Percentiles rank a stretch among this genome's conserved stretches.
These are phyloP conservation scores for Lathamus discolor DNA, from an alignment of 2,113 vertebrate genomes.

Conservation along the genomic window DNA sequence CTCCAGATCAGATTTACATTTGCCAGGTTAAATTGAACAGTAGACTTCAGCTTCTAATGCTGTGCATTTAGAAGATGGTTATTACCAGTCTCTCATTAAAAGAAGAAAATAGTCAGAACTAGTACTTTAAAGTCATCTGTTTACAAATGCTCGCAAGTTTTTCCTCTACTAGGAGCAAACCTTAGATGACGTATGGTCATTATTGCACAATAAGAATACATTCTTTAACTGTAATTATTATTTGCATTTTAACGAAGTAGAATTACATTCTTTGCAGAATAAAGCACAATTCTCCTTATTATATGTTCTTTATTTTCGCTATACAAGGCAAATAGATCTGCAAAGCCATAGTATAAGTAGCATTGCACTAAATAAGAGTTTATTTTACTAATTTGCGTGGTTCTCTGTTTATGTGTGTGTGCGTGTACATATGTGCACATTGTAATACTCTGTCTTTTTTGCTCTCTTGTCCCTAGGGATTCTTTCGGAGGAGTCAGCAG, in stretches of 20 bases:
- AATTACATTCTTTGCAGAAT: not conserved
- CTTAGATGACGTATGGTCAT: not conserved
- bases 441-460: not conserved
- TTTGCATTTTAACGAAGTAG: not conserved
- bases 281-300: not conserved
- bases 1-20: conserved; percentile 43
- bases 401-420: not conserved
- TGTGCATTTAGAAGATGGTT: not conserved
- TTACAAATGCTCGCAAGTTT: not conserved
- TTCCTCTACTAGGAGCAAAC: not conserved
- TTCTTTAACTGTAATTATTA: not conserved
- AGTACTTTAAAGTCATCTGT: not conserved
- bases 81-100: not conserved
- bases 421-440: not conserved
- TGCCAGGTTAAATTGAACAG: not conserved
- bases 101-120: not conserved
- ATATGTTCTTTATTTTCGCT: not conserved
- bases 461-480: conserved; percentile 80
- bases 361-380: not conserved
- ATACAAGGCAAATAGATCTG: not conserved
- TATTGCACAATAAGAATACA: not conserved
- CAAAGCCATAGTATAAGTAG: not conserved
- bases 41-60: not conserved
- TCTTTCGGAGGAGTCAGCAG: conserved; percentile 98
- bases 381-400: not conserved